A percentile compares a stretch with the other conserved stretches of the same genome.
These are phyloP conservation scores for Homarus gammarus DNA, from an alignment of 2,888 invertebrate genomes.

Conservation along the genomic window DNA sequence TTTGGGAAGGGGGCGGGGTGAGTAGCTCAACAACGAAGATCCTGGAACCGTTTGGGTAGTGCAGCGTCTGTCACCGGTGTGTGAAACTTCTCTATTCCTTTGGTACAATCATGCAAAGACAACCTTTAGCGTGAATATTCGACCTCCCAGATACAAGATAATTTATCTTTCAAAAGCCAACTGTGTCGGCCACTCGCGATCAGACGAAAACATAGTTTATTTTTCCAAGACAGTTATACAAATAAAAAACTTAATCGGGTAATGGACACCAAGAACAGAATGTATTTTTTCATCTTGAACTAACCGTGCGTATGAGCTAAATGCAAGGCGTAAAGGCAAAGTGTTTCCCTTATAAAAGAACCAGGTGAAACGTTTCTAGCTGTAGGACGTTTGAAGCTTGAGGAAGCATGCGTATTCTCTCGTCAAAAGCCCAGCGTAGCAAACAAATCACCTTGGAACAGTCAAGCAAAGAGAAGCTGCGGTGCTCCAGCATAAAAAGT, in stretches of 20 bases:
- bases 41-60: no score
- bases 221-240: no score
- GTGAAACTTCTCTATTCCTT: background rate
- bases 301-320: constrained; percentile 11
- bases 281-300: no score
- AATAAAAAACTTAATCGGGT: no score
- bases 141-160: background rate
- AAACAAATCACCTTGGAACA: constrained; percentile 20
- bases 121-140: background rate
- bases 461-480: constrained; percentile 22
- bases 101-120: background rate
- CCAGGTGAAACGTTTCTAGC: background rate
- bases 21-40: no score
- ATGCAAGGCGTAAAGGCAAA: background rate
- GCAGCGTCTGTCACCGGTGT: background rate
- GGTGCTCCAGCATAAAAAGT: constrained; percentile 27
- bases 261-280: no score
- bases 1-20: no score
- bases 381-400: background rate
- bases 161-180: background rate
- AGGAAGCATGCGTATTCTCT: background rate
- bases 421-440: background rate
- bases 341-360: no score
- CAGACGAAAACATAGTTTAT: no score
- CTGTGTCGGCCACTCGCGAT: no score